Conservation (phyloP, 2,113 vertebrate genomes). For the Perca fluviatilis region DNA sequence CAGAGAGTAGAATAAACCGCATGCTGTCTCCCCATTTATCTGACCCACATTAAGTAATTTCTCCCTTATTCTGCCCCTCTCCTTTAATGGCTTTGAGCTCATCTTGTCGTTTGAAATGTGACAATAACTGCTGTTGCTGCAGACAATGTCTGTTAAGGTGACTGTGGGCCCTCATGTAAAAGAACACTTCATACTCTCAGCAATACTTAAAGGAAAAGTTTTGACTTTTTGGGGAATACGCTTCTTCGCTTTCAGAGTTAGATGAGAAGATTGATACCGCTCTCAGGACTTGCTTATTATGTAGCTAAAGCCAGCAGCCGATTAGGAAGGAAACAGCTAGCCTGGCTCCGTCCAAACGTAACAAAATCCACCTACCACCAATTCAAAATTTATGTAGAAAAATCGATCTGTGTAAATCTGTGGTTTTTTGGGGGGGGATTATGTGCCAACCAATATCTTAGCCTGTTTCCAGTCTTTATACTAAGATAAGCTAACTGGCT, state of each 20-base stretch:
- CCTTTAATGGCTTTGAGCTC: constrained; percentile 33
- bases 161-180: background rate
- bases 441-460: background rate
- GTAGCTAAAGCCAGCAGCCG: background rate
- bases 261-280: background rate
- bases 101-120: constrained; percentile 33
- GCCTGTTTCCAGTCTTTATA: background rate
- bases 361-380: background rate
- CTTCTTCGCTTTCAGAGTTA: background rate
- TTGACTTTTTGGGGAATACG: background rate
- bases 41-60: constrained; percentile 71
- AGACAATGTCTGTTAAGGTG: constrained; percentile 15
- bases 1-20: constrained; percentile 62
- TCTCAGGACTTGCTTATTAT: background rate
- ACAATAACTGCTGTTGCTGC: constrained; percentile 3
- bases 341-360: background rate
- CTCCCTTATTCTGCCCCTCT: constrained; percentile 24
- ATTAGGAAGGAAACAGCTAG: background rate
- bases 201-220: background rate
- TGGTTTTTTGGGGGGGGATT: background rate
- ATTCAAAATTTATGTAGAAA: background rate
- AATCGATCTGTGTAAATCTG: background rate
- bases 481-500: background rate
- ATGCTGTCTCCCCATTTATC: constrained; percentile 64
- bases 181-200: constrained; percentile 17